These are phyloP conservation scores for Hypselothyrea guttata DNA, from an alignment of 2,888 invertebrate species.

Conservation along the genomic window DNA sequence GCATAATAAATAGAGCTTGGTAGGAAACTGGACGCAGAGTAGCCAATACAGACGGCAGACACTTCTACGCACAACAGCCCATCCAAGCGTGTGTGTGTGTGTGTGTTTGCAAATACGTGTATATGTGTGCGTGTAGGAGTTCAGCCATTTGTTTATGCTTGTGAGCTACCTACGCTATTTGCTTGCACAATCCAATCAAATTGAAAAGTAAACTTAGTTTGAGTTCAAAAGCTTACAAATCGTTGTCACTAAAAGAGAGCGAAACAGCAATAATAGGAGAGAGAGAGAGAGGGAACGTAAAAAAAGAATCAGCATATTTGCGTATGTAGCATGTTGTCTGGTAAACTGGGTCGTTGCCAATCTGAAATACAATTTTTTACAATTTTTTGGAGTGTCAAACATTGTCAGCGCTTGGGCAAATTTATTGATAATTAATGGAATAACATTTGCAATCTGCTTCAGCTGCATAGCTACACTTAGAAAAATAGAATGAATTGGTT, in stretches of 20 bases:
- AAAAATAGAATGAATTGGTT: too few species aligned
- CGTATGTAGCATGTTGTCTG: too few species aligned
- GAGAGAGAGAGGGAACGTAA: not conserved
- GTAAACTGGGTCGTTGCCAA: too few species aligned
- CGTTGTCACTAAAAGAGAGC: slow-evolving; percentile 3
- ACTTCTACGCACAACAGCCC: not conserved
- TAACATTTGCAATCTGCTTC: too few species aligned
- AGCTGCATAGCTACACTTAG: too few species aligned
- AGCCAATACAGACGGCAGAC: slow-evolving; percentile 9
- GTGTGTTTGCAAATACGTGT: slow-evolving; percentile 10
- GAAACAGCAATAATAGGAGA: not conserved
- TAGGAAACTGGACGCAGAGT: slow-evolving; percentile 35
- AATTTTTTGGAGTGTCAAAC: too few species aligned
- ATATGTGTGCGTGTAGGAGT: slow-evolving; percentile 34
- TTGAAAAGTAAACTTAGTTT: slow-evolving; percentile 65
- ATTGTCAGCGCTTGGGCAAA: too few species aligned
- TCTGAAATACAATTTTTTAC: too few species aligned
- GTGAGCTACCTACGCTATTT: slow-evolving; percentile 60
- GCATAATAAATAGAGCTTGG: slow-evolving; percentile 68
- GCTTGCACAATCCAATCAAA: slow-evolving; percentile 69
- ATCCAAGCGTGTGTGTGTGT: slow-evolving; percentile 2
- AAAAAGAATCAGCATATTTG: too few species aligned
- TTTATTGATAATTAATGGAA: slow-evolving; percentile 16
- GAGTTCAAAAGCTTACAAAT: slow-evolving; percentile 48
- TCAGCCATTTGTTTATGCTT: slow-evolving; percentile 64